Conservation (phyloP, 2,888 invertebrate genomes). For the Rhaphigaster nebulosa region DNA sequence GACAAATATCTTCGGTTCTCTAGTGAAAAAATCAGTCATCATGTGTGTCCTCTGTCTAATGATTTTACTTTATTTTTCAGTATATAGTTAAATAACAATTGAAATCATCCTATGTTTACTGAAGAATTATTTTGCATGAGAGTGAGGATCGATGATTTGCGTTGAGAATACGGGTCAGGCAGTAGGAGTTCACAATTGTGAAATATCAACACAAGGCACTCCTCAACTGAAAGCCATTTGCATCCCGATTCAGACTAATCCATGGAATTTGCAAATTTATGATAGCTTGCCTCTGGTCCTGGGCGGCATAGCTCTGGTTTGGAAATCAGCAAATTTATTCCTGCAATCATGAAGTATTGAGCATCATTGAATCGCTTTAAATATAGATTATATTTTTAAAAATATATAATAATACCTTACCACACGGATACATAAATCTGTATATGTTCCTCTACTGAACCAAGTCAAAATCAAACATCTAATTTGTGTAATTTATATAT, state of each 20-base stretch:
- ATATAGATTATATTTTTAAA: neutral
- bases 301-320: neutral
- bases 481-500: too few relatives aligned
- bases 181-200: neutral
- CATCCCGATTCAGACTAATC: constrained; percentile 21
- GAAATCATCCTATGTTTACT: neutral
- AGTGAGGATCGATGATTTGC: neutral
- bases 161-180: neutral
- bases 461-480: too few relatives aligned
- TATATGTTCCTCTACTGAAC: too few relatives aligned
- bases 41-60: neutral
- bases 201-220: neutral
- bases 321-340: neutral
- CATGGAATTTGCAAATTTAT: constrained; percentile 16
- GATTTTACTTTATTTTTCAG: neutral
- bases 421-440: too few relatives aligned
- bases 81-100: neutral
- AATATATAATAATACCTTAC: too few relatives aligned
- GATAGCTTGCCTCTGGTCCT: neutral
- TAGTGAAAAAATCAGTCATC: neutral
- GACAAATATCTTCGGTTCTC: too few relatives aligned
- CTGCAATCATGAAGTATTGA: neutral
- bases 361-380: neutral
- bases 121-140: neutral
- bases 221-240: neutral